A percentile compares a stretch with the other conserved stretches of the same genome.
Conservation (phyloP, 2,888 invertebrate genomes). For the Apotomis betuletana region DNA sequence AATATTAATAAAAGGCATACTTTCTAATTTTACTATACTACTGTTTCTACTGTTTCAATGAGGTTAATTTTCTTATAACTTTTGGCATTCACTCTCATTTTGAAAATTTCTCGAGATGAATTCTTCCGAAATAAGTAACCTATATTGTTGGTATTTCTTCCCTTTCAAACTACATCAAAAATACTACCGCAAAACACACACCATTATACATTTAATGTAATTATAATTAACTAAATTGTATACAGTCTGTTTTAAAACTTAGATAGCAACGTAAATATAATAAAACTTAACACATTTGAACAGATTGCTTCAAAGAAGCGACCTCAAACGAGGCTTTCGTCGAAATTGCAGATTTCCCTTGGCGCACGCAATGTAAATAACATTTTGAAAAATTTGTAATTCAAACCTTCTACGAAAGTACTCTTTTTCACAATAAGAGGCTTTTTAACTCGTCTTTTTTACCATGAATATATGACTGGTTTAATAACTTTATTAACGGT, state of each 20-base stretch:
- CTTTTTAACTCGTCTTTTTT: not conserved
- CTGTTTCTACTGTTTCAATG: not conserved
- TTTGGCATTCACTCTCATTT: no score
- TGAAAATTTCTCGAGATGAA: no score
- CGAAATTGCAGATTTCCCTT: conserved; percentile 24
- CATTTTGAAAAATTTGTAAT: conserved; percentile 17
- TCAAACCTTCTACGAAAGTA: not conserved
- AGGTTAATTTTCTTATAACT: not conserved
- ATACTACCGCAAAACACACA: no score
- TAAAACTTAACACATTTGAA: conserved; percentile 19
- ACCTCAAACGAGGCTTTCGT: conserved; percentile 7
- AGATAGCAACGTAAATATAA: not conserved
- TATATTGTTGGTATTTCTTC: no score
- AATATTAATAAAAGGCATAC: not conserved
- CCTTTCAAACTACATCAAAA: no score
- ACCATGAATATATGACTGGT: no score
- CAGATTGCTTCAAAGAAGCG: conserved; percentile 4
- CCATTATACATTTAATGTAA: no score
- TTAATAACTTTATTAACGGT: no score
- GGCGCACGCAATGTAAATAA: conserved; percentile 22
- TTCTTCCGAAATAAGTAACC: no score
- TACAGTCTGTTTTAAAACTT: not conserved
- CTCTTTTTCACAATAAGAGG: conserved; percentile 1
- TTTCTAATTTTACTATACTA: not conserved
- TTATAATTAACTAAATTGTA: not conserved